These are phyloP conservation scores for Diplolepis rosae DNA, from an alignment of 2,888 invertebrate species.

Conservation along the genomic window DNA sequence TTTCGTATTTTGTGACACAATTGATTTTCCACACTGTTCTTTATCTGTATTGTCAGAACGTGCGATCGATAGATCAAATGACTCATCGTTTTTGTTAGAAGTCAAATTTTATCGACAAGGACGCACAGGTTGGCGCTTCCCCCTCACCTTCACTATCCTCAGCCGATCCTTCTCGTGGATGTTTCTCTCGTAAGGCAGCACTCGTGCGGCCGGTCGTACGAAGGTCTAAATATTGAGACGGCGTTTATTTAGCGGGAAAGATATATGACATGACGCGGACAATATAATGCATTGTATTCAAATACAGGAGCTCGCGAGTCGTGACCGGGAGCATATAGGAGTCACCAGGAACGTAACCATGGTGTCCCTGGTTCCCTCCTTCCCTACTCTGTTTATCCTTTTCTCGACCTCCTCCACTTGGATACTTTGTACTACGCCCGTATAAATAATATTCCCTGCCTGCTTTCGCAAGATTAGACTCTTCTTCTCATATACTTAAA, in stretches of 20 bases:
- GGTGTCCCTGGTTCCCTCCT: constrained; percentile 51
- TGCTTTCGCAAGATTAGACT: constrained; percentile 62
- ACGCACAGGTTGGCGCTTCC: constrained; percentile 53
- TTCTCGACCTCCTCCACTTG: constrained; percentile 42
- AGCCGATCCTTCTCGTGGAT: constrained; percentile 25
- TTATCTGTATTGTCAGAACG: not conserved
- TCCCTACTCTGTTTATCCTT: constrained; percentile 39
- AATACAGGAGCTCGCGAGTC: constrained; percentile 72
- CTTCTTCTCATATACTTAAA: constrained; percentile 37
- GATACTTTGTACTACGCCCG: constrained; percentile 52
- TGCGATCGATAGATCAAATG: constrained; percentile 1
- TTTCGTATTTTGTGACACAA: not conserved
- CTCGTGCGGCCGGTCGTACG: constrained; percentile 48
- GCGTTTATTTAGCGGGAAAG: constrained; percentile 72
- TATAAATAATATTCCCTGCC: constrained; percentile 67
- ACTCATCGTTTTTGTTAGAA: not conserved
- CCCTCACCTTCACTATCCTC: constrained; percentile 36
- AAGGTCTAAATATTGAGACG: constrained; percentile 73
- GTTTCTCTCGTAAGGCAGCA: constrained; percentile 41
- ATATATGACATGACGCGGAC: constrained; percentile 74
- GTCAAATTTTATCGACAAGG: constrained; percentile 54
- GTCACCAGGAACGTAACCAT: constrained; percentile 51
- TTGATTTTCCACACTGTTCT: not conserved
- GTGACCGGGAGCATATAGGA: constrained; percentile 70
- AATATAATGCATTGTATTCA: constrained; percentile 75